phyloP scores from a whole-genome alignment of 2,113 vertebrate species.

The Alouatta palliata region DNA sequence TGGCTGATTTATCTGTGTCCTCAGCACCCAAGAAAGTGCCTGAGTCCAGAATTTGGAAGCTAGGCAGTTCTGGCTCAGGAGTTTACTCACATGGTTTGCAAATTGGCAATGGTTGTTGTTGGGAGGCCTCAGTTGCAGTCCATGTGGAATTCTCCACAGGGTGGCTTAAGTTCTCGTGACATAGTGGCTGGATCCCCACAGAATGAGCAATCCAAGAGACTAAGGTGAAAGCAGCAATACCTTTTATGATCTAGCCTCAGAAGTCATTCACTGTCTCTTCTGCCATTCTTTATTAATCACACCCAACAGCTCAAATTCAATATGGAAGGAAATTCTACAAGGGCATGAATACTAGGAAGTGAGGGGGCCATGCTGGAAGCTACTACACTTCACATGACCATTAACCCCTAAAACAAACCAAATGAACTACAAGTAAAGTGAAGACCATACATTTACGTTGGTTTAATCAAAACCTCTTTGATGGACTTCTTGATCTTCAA shows the following conservation, averaged over 20 bases:
- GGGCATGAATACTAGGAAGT: not conserved
- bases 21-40: not conserved
- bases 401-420: not conserved
- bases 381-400: not conserved
- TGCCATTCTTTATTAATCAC: not conserved
- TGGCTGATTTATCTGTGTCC: not conserved
- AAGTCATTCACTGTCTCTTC: not conserved
- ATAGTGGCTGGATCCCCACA: not conserved
- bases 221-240: not conserved
- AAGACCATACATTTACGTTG: not conserved
- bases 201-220: not conserved
- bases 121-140: not conserved
- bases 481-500: not conserved
- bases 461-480: conserved; percentile 1
- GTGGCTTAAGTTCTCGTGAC: not conserved
- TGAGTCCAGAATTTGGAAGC: not conserved
- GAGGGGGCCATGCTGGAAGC: not conserved
- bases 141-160: not conserved
- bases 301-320: not conserved
- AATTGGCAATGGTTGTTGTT: not conserved
- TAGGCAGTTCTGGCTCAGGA: not conserved
- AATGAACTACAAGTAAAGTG: conserved; percentile 7
- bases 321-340: not conserved
- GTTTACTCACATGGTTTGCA: not conserved
- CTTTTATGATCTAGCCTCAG: not conserved